Evolutionary conservation across 2,888 invertebrate species (phyloP).

Genomic region (Drosophila dives): DNA sequence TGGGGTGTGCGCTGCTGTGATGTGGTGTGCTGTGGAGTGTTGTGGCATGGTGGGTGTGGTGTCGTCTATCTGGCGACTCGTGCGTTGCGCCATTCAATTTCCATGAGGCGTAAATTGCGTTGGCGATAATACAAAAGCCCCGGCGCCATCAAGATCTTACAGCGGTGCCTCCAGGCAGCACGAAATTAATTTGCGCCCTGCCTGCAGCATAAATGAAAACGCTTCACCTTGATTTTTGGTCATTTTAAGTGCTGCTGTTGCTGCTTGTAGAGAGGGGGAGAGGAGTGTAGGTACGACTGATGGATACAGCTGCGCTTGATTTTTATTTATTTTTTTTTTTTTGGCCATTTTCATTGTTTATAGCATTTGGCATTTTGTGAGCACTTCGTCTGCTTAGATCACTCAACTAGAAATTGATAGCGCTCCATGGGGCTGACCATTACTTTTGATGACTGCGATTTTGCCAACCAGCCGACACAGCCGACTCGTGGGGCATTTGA

Average conservation of each 20-base stretch:
- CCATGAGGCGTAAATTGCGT: slow-evolving; percentile 69
- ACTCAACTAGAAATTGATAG: slow-evolving; percentile 76
- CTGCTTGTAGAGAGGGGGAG: neutral
- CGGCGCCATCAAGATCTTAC: slow-evolving; percentile 61
- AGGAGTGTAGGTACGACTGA: neutral
- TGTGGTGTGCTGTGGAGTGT: neutral
- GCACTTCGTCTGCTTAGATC: slow-evolving; percentile 69
- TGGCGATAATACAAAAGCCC: slow-evolving; percentile 58
- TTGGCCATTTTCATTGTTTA: slow-evolving; percentile 64
- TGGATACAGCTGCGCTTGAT: slow-evolving; percentile 40
- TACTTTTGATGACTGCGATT: slow-evolving; percentile 67
- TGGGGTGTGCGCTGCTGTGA: neutral
- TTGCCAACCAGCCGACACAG: slow-evolving; percentile 14
- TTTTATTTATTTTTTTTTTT: slow-evolving; percentile 16
- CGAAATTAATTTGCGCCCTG: slow-evolving; percentile 71
- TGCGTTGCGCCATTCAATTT: slow-evolving; percentile 50
- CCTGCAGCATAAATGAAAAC: slow-evolving; percentile 69
- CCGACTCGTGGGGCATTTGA: slow-evolving; percentile 11
- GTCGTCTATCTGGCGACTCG: slow-evolving; percentile 8
- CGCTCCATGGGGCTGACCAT: slow-evolving; percentile 48
- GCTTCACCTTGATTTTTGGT: slow-evolving; percentile 59
- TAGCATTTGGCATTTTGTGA: slow-evolving; percentile 48
- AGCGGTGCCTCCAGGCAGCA: slow-evolving; percentile 20
- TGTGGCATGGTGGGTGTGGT: neutral
- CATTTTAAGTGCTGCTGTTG: slow-evolving; percentile 50